phyloP scores from a whole-genome alignment of 2,888 invertebrate species.

The Cylindroiulus punctatus region DNA sequence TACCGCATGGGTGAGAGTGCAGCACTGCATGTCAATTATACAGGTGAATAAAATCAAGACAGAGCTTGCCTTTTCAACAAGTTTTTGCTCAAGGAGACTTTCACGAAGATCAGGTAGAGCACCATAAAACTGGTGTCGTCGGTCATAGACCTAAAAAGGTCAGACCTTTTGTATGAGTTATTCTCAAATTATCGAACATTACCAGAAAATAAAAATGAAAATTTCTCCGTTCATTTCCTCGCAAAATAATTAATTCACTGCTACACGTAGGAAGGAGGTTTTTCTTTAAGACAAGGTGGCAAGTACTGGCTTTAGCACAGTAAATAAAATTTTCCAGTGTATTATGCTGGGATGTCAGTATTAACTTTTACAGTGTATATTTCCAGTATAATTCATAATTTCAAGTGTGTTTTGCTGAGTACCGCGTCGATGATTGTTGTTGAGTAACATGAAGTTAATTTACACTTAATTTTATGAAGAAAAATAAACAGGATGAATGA shows the following conservation, averaged over 20 bases:
- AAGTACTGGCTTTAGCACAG: no score
- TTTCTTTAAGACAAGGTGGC: no score
- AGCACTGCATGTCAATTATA: background rate
- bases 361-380: no score
- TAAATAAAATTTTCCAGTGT: no score
- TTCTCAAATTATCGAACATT: background rate
- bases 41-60: background rate
- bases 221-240: background rate
- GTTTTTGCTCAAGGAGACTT: background rate
- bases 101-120: background rate
- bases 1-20: background rate
- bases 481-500: no score
- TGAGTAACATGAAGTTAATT: no score
- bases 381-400: no score
- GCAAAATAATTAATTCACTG: background rate
- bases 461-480: no score
- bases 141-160: conserved; percentile 18
- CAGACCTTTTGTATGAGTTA: background rate
- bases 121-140: conserved; percentile 9
- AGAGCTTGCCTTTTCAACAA: background rate
- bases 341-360: no score
- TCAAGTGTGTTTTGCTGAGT: no score
- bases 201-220: background rate
- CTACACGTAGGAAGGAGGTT: no score
- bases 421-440: no score